These are phyloP conservation scores for Lethenteron reissneri DNA, from an alignment of 2,113 vertebrate genomes.

Conservation along the genomic window DNA sequence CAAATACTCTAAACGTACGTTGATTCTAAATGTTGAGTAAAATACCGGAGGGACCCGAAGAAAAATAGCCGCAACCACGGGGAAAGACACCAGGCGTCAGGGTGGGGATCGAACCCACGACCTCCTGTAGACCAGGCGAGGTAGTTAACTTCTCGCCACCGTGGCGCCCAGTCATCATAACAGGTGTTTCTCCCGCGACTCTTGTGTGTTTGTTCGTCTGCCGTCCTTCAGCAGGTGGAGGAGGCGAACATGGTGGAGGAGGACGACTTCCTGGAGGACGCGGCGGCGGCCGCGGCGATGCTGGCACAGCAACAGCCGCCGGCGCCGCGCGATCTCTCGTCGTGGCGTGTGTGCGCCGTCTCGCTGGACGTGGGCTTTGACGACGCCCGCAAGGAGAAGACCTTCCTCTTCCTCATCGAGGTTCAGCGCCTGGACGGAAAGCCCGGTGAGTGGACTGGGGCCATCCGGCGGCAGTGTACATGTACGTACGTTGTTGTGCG, in stretches of 20 bases:
- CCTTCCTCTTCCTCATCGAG: constrained; percentile 79
- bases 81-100: too few relatives aligned
- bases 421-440: constrained; percentile 64
- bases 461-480: neutral
- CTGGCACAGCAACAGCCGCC: constrained; percentile 9
- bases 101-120: too few relatives aligned
- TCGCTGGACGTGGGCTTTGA: constrained; percentile 63
- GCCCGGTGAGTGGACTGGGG: constrained; percentile 27
- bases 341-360: constrained; percentile 64
- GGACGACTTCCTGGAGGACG: constrained; percentile 51
- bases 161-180: too few relatives aligned
- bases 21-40: too few relatives aligned
- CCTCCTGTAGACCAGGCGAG: too few relatives aligned
- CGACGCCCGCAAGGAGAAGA: constrained; percentile 47
- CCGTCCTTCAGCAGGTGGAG: constrained; percentile 41
- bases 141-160: too few relatives aligned
- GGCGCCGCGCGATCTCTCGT: constrained; percentile 47
- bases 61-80: too few relatives aligned
- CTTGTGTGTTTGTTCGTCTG: too few relatives aligned
- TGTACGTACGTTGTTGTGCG: too few relatives aligned
- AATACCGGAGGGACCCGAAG: too few relatives aligned
- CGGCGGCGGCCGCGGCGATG: constrained; percentile 24
- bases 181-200: too few relatives aligned
- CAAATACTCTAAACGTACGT: too few relatives aligned
- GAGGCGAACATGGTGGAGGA: constrained; percentile 71